Evolutionary conservation across 2,113 vertebrate species (phyloP), one percentile per base, ranked within the genome.

Genomic region (Alectura lathami): DNA sequence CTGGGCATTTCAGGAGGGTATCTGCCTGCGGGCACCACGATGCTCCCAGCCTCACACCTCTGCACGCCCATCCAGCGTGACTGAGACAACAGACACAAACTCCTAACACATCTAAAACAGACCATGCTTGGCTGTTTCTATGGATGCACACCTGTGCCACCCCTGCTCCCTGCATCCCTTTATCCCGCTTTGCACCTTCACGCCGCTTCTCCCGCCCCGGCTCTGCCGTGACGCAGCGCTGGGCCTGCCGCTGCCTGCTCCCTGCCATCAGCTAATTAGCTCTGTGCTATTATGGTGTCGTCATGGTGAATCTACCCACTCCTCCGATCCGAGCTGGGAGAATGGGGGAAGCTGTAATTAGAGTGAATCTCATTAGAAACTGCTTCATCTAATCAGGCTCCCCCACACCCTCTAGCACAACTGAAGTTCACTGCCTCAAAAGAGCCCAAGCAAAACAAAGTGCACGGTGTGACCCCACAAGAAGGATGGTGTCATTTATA

Each of bases 361-460:
- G 97, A 97, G 94, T 70, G 97, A 98, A 98, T 98, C 98, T 98
- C 98, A 98, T 99, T 99, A 98, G 96, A 97, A 98, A 90, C 93
- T 57, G 97, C 96, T 97, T 97, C 96, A 96, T 97, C 98, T 98
- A 97, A 96, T 97, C 97, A 97, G 97, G 95, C 97, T 97, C 95
- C 96, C 97, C 96, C 83, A 91, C 92, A 94, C 91, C 96, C 97
- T 91, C 64, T 85, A 97, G 97, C 96, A 96, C 96, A 92, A 95
- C 51, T 78, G 84, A 59, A 69, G 94, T 63, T 91, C 93, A 50
- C 24, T 74, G 95, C 94, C 98, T 98, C 96, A 40, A 88, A 98
- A 96, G 88, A 96, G 97, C 79, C 89, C 89, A 29, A 87, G 78
- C 85, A 88, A 73, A 70, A 51, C 29, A 34, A n/a, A 78, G 91